Evolutionary conservation across 2,113 vertebrate species (phyloP).

Genomic region (Agelaius tricolor): DNA sequence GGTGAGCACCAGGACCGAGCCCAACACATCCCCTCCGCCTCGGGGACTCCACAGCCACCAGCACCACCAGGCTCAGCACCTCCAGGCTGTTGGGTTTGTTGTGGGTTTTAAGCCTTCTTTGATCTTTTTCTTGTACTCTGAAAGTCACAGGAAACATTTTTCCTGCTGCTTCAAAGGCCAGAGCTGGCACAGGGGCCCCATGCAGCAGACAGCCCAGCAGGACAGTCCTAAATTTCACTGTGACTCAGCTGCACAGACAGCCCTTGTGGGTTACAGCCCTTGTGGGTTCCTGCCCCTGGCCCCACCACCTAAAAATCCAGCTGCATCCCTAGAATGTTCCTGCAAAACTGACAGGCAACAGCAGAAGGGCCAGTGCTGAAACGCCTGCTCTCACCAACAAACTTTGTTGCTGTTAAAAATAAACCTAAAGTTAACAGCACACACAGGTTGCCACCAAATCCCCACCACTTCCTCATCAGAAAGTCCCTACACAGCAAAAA

Average conservation of each 20-base stretch:
- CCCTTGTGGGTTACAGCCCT: neutral
- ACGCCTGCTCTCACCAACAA: neutral
- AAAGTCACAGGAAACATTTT: neutral
- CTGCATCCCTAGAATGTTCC: neutral
- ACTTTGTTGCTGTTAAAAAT: neutral
- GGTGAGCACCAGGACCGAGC: accelerated
- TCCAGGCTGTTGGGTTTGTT: neutral
- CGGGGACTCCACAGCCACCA: accelerated
- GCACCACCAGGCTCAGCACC: neutral
- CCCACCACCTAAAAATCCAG: neutral
- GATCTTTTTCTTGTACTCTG: neutral
- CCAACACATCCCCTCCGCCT: neutral
- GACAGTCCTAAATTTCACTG: neutral
- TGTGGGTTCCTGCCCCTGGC: accelerated
- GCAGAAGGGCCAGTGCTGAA: neutral
- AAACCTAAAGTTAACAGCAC: neutral
- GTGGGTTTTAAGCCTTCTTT: neutral
- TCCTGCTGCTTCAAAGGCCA: neutral
- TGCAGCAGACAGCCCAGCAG: neutral
- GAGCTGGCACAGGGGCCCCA: neutral
- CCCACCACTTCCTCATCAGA: neutral
- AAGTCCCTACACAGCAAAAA: neutral
- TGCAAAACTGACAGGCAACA: neutral
- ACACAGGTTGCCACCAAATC: neutral
- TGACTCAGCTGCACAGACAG: neutral